These are phyloP conservation scores for Hoplostethus mediterraneus DNA, from an alignment of 2,797 vertebrate genomes.

Conservation along the genomic window DNA sequence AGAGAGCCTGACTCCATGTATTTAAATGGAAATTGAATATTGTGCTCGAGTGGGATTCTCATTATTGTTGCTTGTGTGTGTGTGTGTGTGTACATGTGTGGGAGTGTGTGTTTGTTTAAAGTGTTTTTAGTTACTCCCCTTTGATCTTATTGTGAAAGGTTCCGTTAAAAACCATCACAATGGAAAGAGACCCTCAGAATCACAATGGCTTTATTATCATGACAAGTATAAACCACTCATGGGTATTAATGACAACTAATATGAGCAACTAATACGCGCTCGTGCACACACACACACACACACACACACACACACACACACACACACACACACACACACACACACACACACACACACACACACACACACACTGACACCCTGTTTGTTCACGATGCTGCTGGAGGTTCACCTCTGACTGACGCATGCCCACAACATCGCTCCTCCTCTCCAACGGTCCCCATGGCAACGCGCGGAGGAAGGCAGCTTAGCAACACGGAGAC, in stretches of 20 bases:
- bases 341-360: conserved; percentile 6
- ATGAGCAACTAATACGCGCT: no score
- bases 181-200: no score
- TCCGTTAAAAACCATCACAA: not conserved
- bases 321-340: conserved; percentile 14
- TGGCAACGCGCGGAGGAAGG: conserved; percentile 80
- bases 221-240: no score
- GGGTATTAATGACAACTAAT: no score
- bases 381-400: conserved; percentile 47
- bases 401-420: conserved; percentile 57
- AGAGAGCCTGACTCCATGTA: no score
- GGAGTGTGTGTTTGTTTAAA: not conserved
- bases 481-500: conserved; percentile 81
- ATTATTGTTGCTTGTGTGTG: not conserved
- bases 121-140: not conserved
- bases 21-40: no score
- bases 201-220: no score
- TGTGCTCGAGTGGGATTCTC: no score
- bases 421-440: conserved; percentile 69
- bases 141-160: not conserved
- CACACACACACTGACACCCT: conserved; percentile 17
- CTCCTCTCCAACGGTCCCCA: conserved; percentile 75
- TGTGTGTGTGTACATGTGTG: not conserved
- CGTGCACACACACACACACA: conserved; percentile 12
- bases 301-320: conserved; percentile 11